phyloP scores from a whole-genome alignment of 2,888 invertebrate species.

The Caenorhabditis drosophilae region DNA sequence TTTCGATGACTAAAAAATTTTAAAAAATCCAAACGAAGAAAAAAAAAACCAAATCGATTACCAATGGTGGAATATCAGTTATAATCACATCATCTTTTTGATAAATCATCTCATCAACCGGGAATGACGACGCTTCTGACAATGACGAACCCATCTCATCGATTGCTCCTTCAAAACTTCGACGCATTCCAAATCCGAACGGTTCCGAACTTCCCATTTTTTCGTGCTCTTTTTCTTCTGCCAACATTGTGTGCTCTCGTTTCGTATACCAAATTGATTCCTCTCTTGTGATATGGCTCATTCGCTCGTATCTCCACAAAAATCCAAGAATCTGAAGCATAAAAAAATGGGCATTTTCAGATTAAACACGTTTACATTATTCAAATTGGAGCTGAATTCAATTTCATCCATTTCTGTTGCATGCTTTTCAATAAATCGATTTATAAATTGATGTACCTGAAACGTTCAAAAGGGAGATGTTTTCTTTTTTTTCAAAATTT shows the following conservation, averaged over 20 bases:
- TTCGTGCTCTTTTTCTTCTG: slow-evolving; percentile 24
- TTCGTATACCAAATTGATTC: slow-evolving; percentile 35
- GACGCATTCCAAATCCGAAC: slow-evolving; percentile 11
- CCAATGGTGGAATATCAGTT: slow-evolving; percentile 24
- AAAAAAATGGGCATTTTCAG: neutral
- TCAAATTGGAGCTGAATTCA: slow-evolving; percentile 15
- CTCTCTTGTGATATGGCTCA: slow-evolving; percentile 29
- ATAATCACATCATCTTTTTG: slow-evolving; percentile 30
- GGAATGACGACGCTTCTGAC: neutral
- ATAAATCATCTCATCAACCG: slow-evolving; percentile 18
- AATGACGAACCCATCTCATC: slow-evolving; percentile 4
- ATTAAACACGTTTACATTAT: slow-evolving; percentile 6
- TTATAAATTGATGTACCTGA: slow-evolving; percentile 1
- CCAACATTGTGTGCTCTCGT: slow-evolving; percentile 13
- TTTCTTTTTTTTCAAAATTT: too few species aligned
- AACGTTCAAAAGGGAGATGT: too few species aligned
- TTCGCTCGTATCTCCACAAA: slow-evolving; percentile 21
- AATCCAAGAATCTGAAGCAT: slow-evolving; percentile 18
- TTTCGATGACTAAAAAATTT: slow-evolving; percentile 6
- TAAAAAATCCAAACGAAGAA: too few species aligned
- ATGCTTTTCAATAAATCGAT: neutral
- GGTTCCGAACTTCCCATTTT: slow-evolving; percentile 8
- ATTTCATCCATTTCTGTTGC: slow-evolving; percentile 16
- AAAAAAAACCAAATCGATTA: neutral
- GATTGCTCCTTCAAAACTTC: slow-evolving; percentile 11